phyloP scores from a whole-genome alignment of 2,113 vertebrate species.

The Etia nguti region DNA sequence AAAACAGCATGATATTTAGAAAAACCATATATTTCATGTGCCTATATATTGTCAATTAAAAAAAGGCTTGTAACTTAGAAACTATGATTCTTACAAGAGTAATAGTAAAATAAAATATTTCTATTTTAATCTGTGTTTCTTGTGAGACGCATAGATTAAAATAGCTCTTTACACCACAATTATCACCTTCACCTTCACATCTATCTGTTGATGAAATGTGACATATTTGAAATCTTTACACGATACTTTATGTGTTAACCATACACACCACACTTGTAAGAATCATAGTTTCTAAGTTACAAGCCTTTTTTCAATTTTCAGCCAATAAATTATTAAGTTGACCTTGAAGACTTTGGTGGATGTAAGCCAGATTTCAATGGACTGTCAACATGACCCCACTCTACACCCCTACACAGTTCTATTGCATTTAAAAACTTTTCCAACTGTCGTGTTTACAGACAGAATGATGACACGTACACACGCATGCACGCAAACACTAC shows the following conservation, averaged over 20 bases:
- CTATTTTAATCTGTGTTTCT: not conserved
- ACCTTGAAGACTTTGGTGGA: not conserved
- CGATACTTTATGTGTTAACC: not conserved
- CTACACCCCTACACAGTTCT: not conserved
- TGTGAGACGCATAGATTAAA: too few relatives aligned
- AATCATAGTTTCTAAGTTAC: accelerated
- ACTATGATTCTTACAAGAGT: accelerated
- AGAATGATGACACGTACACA: too few relatives aligned
- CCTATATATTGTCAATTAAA: not conserved
- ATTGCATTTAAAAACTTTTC: not conserved
- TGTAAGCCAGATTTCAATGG: not conserved
- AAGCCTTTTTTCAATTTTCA: accelerated
- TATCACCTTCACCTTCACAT: not conserved
- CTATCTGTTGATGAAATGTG: not conserved
- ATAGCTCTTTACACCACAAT: not conserved
- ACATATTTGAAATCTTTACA: not conserved
- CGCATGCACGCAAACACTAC: not conserved
- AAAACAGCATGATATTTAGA: not conserved
- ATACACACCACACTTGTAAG: accelerated
- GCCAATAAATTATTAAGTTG: accelerated
- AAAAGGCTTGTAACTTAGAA: not conserved
- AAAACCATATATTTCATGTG: not conserved
- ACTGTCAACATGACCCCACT: not conserved
- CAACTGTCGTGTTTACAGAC: too few relatives aligned
- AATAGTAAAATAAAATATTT: not conserved